Conservation (phyloP, 2,797 vertebrate genomes). For the Melanotaenia pygmaea region DNA sequence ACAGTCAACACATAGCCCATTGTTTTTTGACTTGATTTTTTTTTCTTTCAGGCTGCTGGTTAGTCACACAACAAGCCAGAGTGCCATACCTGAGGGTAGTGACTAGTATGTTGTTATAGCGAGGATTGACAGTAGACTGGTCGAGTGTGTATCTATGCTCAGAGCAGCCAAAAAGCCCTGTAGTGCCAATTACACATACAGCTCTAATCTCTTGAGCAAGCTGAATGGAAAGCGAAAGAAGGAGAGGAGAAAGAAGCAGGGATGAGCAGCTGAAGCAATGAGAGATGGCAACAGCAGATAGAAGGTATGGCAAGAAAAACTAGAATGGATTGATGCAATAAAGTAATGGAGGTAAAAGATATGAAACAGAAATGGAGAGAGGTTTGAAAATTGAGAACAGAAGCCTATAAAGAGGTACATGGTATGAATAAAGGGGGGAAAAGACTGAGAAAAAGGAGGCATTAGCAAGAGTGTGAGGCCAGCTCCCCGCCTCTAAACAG, state of each 20-base stretch:
- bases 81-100: slow-evolving; percentile 63
- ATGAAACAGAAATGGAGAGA: not conserved
- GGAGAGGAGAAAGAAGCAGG: slow-evolving; percentile 8
- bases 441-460: slow-evolving; percentile 10
- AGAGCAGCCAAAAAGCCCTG: slow-evolving; percentile 53
- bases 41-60: slow-evolving; percentile 52
- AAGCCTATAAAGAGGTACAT: not conserved
- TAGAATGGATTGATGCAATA: not conserved
- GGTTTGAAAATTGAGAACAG: not conserved
- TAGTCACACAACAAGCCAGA: slow-evolving; percentile 43
- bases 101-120: slow-evolving; percentile 19
- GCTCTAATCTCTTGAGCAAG: slow-evolving; percentile 62
- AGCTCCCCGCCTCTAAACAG: slow-evolving; percentile 21
- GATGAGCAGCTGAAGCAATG: slow-evolving; percentile 12
- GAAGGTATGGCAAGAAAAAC: slow-evolving; percentile 6
- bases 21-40: slow-evolving; percentile 68
- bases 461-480: slow-evolving; percentile 23
- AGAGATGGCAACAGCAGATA: not conserved
- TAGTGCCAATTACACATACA: slow-evolving; percentile 73
- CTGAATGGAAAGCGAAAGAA: slow-evolving; percentile 25
- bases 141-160: slow-evolving; percentile 33
- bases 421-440: not conserved
- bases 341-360: not conserved
- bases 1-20: slow-evolving; percentile 57
- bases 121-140: slow-evolving; percentile 30